Evolutionary conservation across 2,113 vertebrate genomes (phyloP).

Genomic region (Anseranas semipalmata): DNA sequence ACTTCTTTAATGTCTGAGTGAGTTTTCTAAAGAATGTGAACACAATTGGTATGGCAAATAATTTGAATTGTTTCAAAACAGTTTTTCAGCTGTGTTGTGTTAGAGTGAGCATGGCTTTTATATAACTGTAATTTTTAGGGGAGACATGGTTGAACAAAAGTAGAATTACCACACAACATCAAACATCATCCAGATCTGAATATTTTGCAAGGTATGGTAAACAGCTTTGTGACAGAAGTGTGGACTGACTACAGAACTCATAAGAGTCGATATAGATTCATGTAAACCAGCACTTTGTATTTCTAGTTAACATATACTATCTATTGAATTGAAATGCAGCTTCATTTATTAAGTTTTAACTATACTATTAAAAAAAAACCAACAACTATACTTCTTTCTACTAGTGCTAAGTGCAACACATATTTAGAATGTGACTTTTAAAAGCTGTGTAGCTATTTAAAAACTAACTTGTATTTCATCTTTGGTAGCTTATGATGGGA

Average conservation of each 20-base stretch:
- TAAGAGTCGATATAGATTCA: background rate
- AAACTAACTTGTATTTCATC: background rate
- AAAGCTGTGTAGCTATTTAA: background rate
- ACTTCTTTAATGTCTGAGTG: background rate
- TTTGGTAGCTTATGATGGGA: background rate
- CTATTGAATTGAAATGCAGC: background rate
- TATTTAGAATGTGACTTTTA: background rate
- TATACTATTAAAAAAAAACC: background rate
- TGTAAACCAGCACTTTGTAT: background rate
- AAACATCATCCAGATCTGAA: background rate
- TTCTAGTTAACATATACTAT: background rate
- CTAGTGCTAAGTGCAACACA: accelerated
- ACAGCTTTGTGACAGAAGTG: background rate
- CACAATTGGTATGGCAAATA: background rate
- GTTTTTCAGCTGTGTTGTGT: background rate
- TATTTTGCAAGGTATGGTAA: background rate
- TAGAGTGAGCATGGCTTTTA: slow-evolving; percentile 8
- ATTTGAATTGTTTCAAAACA: slow-evolving; percentile 42
- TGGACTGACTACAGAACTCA: background rate
- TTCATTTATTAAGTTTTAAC: background rate
- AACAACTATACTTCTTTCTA: background rate
- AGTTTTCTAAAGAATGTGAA: background rate
- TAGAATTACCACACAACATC: background rate
- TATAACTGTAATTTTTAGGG: slow-evolving; percentile 28
- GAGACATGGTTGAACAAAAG: background rate